Evolutionary conservation across 2,888 invertebrate species (phyloP).

Genomic region (Cloeon dipterum): DNA sequence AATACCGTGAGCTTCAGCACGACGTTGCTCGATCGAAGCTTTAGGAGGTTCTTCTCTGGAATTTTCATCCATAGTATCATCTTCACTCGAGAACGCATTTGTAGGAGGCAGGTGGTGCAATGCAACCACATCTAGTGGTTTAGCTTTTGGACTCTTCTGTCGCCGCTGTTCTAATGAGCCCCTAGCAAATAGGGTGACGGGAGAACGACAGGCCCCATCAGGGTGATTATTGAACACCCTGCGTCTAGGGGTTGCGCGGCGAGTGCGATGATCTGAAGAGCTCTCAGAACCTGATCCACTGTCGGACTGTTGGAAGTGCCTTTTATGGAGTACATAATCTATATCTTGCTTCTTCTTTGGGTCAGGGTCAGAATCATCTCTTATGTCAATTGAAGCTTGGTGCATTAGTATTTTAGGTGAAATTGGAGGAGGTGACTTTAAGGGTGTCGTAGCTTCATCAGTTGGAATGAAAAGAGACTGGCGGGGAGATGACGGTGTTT

Average conservation of each 20-base stretch:
- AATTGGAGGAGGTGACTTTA: neutral
- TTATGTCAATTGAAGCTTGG: slow-evolving; percentile 3
- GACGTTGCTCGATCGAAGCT: slow-evolving; percentile 5
- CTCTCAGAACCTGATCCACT: neutral
- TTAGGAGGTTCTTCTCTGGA: slow-evolving; percentile 23
- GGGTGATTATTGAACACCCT: neutral
- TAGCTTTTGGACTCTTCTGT: slow-evolving; percentile 22
- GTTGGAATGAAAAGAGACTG: slow-evolving; percentile 9
- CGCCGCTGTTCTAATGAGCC: neutral
- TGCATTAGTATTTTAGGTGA: slow-evolving; percentile 1
- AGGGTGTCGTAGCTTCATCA: neutral
- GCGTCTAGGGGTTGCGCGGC: neutral
- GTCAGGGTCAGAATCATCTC: neutral
- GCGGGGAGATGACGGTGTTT: slow-evolving; percentile 46
- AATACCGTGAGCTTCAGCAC: neutral
- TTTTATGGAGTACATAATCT: slow-evolving; percentile 62
- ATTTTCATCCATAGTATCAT: slow-evolving; percentile 63
- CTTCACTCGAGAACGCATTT: slow-evolving; percentile 72
- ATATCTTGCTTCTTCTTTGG: slow-evolving; percentile 36
- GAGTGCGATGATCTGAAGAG: neutral
- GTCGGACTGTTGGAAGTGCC: slow-evolving; percentile 22
- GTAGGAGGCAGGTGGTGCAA: slow-evolving; percentile 55
- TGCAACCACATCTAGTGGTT: slow-evolving; percentile 65
- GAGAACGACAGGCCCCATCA: neutral
- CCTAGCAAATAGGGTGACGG: neutral